phyloP scores from a whole-genome alignment of 2,888 invertebrate genomes.

The Synergus laeviventris region DNA sequence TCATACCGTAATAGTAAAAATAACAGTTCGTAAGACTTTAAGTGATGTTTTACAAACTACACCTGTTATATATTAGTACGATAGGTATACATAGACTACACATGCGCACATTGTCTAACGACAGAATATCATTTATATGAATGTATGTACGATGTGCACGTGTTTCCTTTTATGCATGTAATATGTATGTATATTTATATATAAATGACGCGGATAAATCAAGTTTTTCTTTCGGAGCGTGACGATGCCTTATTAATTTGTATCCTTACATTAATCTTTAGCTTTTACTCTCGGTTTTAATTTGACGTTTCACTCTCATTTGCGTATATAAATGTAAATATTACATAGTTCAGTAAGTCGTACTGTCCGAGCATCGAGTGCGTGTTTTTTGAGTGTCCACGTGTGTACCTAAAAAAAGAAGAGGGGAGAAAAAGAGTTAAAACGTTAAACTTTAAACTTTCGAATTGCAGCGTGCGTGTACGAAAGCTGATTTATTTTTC shows the following conservation, averaged over 20 bases:
- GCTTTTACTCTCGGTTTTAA: constrained; percentile 51
- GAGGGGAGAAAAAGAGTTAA: constrained; percentile 37
- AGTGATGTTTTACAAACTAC: constrained; percentile 63
- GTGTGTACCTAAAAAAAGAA: constrained; percentile 11
- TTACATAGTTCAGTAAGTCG: constrained; percentile 51
- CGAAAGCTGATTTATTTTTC: not conserved
- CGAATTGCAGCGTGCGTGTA: not conserved
- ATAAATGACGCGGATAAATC: constrained; percentile 37
- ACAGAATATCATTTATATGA: constrained; percentile 41
- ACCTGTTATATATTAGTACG: constrained; percentile 59
- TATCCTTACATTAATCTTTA: constrained; percentile 40
- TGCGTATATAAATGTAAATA: constrained; percentile 61
- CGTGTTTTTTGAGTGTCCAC: constrained; percentile 35
- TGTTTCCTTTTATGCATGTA: constrained; percentile 46
- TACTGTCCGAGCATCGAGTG: constrained; percentile 45
- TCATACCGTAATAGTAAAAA: constrained; percentile 54
- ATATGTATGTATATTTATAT: constrained; percentile 40
- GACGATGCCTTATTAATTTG: constrained; percentile 40
- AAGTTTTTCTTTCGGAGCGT: constrained; percentile 23
- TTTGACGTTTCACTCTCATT: constrained; percentile 60
- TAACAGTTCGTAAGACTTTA: constrained; percentile 61
- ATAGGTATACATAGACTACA: constrained; percentile 57
- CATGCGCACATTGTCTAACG: constrained; percentile 47
- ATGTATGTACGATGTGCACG: constrained; percentile 51
- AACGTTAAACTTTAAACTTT: constrained; percentile 8